Evolutionary conservation across 2,113 vertebrate species (phyloP), one percentile per base, ranked within the genome.

Genomic region (Osmerus mordax): DNA sequence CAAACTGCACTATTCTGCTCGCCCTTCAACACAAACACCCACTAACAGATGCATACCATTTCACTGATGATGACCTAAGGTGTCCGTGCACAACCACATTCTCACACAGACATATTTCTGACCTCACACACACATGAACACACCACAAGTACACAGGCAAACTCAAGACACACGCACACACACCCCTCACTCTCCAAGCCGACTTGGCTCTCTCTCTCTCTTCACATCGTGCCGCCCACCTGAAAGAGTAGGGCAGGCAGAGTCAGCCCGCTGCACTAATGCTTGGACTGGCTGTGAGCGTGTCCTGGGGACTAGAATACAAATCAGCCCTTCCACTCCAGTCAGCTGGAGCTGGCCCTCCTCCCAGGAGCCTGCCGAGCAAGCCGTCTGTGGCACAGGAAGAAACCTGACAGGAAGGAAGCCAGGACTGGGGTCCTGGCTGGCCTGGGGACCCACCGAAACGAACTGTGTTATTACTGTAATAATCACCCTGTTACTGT

Each of bases 221-320:
- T 78, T 65, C 72, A 1, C 23, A 70, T 80, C 81, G 81, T 74
- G 71, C 86, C 80, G 75, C 88, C 88, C 80, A 91, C 89, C 89
- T 87, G 84, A 73, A 85, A 74, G 81, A 83, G 82, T 81, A 86
- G 85, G 82, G 72, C 84, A 84, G 75, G 81, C 78, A 69, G 76
- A 88, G 81, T 81, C 81, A 86, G 77, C 75, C 83, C 74, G 78
- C 29, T 77, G 79, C 86, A 83, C 88, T 84, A 77, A 87, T 86
- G 80, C 82, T 83, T 87, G 84, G 83, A 84, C 77, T 76, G 75
- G 81, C 88, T 89, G 65, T 32, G 67, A 84, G 79, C 69, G n/a
- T 84, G 85, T 89, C 87, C 88, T 78, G 76, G 78, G 80, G 83
- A 86, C 79, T 78, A 54, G 82, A 84, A 90, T 81, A 85, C 80